These are phyloP conservation scores for Oreohelix idahoensis DNA, from an alignment of 1,140 invertebrate genomes.

Conservation along the genomic window DNA sequence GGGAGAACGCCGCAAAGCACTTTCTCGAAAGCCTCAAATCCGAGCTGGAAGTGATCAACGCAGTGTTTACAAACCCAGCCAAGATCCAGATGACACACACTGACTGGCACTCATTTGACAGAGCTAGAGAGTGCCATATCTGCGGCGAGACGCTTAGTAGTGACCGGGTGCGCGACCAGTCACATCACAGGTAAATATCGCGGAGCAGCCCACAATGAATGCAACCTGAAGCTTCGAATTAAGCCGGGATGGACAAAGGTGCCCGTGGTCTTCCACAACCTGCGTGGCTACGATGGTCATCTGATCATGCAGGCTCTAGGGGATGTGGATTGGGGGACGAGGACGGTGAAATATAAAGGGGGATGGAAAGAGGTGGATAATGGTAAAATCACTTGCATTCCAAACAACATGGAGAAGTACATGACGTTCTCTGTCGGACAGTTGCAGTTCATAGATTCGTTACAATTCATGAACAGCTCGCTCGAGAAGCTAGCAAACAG, in stretches of 20 bases:
- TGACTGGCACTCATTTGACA: not conserved
- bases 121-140: not conserved
- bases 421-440: too few relatives aligned
- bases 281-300: not conserved
- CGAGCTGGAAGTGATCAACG: conserved; percentile 23
- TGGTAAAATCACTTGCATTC: not conserved
- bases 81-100: conserved; percentile 20
- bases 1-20: conserved; percentile 18
- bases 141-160: conserved; percentile 4
- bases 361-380: too few relatives aligned
- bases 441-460: too few relatives aligned
- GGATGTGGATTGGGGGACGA: not conserved
- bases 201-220: conserved; percentile 10
- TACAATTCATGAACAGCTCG: too few relatives aligned
- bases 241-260: not conserved
- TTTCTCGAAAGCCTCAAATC: conserved; percentile 2
- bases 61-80: not conserved
- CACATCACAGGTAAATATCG: conserved; percentile 22
- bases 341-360: too few relatives aligned
- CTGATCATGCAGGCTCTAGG: not conserved
- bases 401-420: not conserved
- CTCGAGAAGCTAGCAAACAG: too few relatives aligned
- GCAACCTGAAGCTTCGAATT: conserved; percentile 8
- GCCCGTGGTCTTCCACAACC: not conserved
- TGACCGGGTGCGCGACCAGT: conserved; percentile 22